Conservation (phyloP, 1,140 invertebrate species). For the Heliconius himera region DNA sequence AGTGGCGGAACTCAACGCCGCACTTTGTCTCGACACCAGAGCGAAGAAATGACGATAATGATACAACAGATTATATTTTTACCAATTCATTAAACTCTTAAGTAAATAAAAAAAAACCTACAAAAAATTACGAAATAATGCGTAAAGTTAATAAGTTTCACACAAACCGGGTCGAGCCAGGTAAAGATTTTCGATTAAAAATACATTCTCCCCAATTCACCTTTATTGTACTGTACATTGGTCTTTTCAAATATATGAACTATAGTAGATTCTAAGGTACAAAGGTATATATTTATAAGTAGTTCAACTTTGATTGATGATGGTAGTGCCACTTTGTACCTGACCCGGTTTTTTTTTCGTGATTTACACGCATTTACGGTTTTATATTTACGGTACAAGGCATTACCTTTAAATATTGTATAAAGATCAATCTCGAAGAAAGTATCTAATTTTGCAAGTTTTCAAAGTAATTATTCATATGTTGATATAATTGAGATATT, state of each 20-base stretch:
- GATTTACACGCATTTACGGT: slow-evolving; percentile 20
- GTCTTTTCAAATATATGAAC: neutral
- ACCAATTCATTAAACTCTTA: neutral
- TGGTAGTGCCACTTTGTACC: slow-evolving; percentile 4
- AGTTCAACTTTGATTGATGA: slow-evolving; percentile 17
- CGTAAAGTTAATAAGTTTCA: neutral
- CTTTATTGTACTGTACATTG: neutral
- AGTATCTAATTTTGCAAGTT: neutral
- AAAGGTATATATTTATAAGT: neutral
- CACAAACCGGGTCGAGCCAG: neutral
- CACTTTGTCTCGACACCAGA: no score
- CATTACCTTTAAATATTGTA: neutral
- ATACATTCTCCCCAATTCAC: neutral
- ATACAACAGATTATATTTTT: neutral
- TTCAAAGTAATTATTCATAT: no score
- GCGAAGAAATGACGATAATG: no score
- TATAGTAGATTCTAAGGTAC: neutral
- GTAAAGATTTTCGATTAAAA: slow-evolving; percentile 2
- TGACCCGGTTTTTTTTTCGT: neutral
- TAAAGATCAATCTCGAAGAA: neutral
- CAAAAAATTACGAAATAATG: neutral
- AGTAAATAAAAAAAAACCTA: neutral
- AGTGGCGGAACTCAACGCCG: no score
- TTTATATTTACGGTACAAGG: no score
- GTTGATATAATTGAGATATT: no score